These are phyloP conservation scores for Dicranocentrus wangi DNA, from an alignment of 2,888 invertebrate species.

Conservation along the genomic window DNA sequence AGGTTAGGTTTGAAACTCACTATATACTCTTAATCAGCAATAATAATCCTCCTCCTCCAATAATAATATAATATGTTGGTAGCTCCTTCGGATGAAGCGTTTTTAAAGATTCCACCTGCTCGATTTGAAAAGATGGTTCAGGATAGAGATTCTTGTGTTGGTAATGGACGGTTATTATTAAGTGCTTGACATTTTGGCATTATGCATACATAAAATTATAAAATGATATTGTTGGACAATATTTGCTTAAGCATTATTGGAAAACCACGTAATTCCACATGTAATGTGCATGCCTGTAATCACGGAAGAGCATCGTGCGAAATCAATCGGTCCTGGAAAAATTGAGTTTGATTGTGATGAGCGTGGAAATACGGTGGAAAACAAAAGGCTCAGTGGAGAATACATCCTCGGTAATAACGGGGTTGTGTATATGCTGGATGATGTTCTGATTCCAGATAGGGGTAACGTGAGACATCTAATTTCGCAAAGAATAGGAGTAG, in stretches of 20 bases:
- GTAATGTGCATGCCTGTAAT: slow-evolving; percentile 76
- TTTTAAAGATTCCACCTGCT: slow-evolving; percentile 75
- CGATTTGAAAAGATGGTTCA: slow-evolving; percentile 75
- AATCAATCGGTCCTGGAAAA: slow-evolving; percentile 75
- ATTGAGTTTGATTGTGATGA: slow-evolving; percentile 76
- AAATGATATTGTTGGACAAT: no score
- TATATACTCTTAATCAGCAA: no score
- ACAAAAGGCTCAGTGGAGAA: slow-evolving; percentile 74
- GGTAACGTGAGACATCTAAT: slow-evolving; percentile 18
- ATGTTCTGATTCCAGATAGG: slow-evolving; percentile 76
- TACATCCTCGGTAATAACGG: slow-evolving; percentile 76
- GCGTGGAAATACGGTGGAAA: slow-evolving; percentile 75
- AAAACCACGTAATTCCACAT: slow-evolving; percentile 76
- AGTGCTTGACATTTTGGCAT: neutral
- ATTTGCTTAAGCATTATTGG: slow-evolving; percentile 69
- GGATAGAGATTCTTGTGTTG: slow-evolving; percentile 75
- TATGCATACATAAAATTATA: no score
- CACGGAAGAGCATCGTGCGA: slow-evolving; percentile 75
- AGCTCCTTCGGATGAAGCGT: slow-evolving; percentile 77
- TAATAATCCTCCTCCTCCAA: no score
- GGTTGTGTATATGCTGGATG: slow-evolving; percentile 76
- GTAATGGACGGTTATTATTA: slow-evolving; percentile 69
- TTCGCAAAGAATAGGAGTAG: no score
- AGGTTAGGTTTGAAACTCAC: no score
- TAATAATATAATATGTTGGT: no score